These are phyloP conservation scores for Colinus virginianus DNA, from an alignment of 2,113 vertebrate genomes.

Conservation along the genomic window DNA sequence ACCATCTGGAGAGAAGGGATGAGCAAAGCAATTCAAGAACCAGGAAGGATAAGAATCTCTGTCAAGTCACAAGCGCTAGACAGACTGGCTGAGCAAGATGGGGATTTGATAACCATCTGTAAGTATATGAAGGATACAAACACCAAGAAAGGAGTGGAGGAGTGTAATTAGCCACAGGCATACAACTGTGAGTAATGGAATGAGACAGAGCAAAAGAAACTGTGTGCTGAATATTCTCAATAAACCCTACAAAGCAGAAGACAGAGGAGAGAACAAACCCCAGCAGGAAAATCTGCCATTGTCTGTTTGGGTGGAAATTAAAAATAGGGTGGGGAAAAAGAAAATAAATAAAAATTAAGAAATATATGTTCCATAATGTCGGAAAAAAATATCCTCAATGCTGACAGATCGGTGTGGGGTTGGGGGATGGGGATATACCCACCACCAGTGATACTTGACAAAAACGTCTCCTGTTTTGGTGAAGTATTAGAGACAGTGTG, in stretches of 20 bases:
- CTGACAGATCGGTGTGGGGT: background rate
- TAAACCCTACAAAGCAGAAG: background rate
- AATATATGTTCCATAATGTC: background rate
- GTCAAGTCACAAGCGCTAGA: background rate
- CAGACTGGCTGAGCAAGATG: constrained; percentile 28
- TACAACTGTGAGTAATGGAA: constrained; percentile 21
- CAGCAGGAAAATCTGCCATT: background rate
- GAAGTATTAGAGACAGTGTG: background rate
- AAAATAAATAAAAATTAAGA: background rate
- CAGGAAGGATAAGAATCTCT: constrained; percentile 17
- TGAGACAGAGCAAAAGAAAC: constrained; percentile 5
- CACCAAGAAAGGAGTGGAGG: constrained; percentile 13
- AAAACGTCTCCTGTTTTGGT: background rate
- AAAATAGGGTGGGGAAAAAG: fast-evolving
- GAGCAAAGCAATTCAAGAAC: background rate
- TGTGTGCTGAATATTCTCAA: background rate
- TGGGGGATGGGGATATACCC: background rate
- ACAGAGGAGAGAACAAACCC: background rate
- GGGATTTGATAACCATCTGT: constrained; percentile 43
- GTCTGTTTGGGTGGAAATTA: background rate
- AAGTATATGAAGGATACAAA: constrained; percentile 28
- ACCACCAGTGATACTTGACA: background rate
- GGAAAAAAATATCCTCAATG: background rate
- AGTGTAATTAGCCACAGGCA: constrained; percentile 11
- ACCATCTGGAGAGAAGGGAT: background rate